A percentile compares a stretch with the other conserved stretches of the same genome.
Evolutionary conservation across 2,113 vertebrate species (phyloP).

Genomic region (Marcusenius ussheri): DNA sequence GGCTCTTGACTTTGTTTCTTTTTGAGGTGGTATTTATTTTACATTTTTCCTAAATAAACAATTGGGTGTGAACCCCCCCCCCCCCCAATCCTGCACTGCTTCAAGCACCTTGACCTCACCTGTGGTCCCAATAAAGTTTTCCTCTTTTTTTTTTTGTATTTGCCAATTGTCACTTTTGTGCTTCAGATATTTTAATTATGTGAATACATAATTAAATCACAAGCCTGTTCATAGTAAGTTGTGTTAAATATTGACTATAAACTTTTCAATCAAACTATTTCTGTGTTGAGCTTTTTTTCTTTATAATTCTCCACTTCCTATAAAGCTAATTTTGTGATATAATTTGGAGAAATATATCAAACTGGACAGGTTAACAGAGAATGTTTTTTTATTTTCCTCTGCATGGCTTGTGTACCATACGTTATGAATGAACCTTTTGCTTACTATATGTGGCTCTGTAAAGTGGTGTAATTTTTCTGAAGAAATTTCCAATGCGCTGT

Average conservation of each 20-base stretch:
- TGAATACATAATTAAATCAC: conserved; percentile 38
- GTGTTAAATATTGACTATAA: conserved; percentile 43
- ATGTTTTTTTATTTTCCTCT: background rate
- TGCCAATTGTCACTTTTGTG: conserved; percentile 18
- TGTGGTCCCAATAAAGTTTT: background rate
- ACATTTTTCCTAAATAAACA: background rate
- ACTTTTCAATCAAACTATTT: conserved; percentile 52
- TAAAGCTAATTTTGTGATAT: conserved; percentile 57
- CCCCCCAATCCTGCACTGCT: background rate
- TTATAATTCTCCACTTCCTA: conserved; percentile 43
- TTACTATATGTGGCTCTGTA: background rate
- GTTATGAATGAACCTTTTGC: background rate
- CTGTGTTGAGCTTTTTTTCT: conserved; percentile 35
- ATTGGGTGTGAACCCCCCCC: background rate
- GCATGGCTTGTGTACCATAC: background rate
- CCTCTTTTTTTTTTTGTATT: conserved; percentile 13
- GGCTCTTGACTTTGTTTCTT: background rate
- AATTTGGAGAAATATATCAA: conserved; percentile 13
- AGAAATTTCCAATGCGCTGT: background rate
- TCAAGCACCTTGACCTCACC: conserved; percentile 2
- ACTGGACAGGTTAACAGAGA: background rate
- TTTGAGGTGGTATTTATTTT: background rate
- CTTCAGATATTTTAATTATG: conserved; percentile 25
- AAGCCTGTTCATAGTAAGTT: conserved; percentile 26
- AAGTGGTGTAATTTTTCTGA: background rate